Base-by-base conservation (phyloP, 2,113 vertebrate genomes). In the Junco hyemalis region DNA sequence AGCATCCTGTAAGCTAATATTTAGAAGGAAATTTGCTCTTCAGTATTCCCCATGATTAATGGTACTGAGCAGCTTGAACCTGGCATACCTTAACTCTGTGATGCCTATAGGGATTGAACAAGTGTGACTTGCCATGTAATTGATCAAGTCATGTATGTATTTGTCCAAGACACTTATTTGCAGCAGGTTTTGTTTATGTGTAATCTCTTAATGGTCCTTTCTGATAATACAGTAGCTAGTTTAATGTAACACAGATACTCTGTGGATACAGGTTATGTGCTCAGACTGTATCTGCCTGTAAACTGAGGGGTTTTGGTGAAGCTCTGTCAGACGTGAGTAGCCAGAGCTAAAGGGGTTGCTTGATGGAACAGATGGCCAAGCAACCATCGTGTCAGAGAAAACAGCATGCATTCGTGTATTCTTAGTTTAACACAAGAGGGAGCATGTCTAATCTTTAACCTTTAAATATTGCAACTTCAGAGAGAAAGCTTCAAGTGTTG, bases 381-480 rank as follows among this genome's bases (percentile, higher is more conserved):
- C 81, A 90, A 90, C 94, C 92, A 91, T 95, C 96, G 95, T 97
- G 97, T 97, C 97, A 96, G 94, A 81, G 95, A 84, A 97, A 97
- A 92, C 97, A 97, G 96, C 97, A 79, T 96, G 97, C 56, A 95
- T 95, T 86, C 54, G 2, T 96, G 97, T 95, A 95, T 96, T 96
- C 96, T 92, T 96, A 68, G 96, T 97, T 97, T 95, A 97, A 97
- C 97, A 97, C 97, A 96, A 97, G 97, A 97, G 97, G 97, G 97
- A 97, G 97, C 96, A 95, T 97, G 97, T 97, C 96, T 97, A 96
- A 97, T 97, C 95, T 97, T 97, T 97, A 97, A 97, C 97, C 97
- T 97, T 97, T 97, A 97, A 96, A 96, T 97, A 96, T 71, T 96
- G 92, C 92, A 88, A 87, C 94, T 96, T 97, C 71, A 95, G 94